Percentiles rank a stretch among this genome's conserved stretches.
These are phyloP conservation scores for Fistularia commersonii DNA, from an alignment of 2,797 vertebrate genomes.

Conservation along the genomic window DNA sequence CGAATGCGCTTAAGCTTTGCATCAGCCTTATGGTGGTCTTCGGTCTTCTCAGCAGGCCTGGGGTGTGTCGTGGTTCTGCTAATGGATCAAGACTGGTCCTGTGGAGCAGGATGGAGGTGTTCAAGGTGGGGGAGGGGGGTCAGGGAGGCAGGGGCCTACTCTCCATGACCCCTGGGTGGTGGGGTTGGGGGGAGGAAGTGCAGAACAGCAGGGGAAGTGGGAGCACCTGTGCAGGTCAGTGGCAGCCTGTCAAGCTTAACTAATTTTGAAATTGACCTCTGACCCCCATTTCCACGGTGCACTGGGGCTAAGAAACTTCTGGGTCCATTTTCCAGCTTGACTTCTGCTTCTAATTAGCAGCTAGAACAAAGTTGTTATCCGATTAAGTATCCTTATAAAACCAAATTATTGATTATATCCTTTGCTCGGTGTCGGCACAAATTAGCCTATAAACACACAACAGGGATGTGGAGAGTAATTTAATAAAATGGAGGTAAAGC, in stretches of 20 bases:
- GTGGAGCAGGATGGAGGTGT: slow-evolving; percentile 30
- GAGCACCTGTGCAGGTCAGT: slow-evolving; percentile 89
- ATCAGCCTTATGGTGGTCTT: slow-evolving; percentile 36
- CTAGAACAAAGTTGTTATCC: slow-evolving; percentile 83
- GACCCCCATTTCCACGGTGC: slow-evolving; percentile 82
- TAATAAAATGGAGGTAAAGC: slow-evolving; percentile 66
- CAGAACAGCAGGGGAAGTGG: slow-evolving; percentile 69
- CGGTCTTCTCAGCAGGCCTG: slow-evolving; percentile 52
- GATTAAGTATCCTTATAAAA: slow-evolving; percentile 76
- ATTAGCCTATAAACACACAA: slow-evolving; percentile 87
- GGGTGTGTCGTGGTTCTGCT: slow-evolving; percentile 44
- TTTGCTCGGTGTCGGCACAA: slow-evolving; percentile 84
- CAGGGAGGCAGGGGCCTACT: slow-evolving; percentile 34
- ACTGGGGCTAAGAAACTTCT: slow-evolving; percentile 59
- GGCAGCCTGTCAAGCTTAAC: slow-evolving; percentile 83
- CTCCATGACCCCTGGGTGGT: slow-evolving; percentile 70
- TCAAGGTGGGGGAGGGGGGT: no score
- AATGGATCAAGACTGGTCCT: slow-evolving; percentile 61
- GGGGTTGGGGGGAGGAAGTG: slow-evolving; percentile 77
- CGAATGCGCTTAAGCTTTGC: slow-evolving; percentile 27
- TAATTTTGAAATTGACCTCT: slow-evolving; percentile 88
- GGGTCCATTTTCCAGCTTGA: slow-evolving; percentile 49
- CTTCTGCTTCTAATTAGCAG: slow-evolving; percentile 89
- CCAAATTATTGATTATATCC: slow-evolving; percentile 77
- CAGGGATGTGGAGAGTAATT: slow-evolving; percentile 70